These are phyloP conservation scores for Troides aeacus DNA, from an alignment of 2,888 invertebrate species.

Conservation along the genomic window DNA sequence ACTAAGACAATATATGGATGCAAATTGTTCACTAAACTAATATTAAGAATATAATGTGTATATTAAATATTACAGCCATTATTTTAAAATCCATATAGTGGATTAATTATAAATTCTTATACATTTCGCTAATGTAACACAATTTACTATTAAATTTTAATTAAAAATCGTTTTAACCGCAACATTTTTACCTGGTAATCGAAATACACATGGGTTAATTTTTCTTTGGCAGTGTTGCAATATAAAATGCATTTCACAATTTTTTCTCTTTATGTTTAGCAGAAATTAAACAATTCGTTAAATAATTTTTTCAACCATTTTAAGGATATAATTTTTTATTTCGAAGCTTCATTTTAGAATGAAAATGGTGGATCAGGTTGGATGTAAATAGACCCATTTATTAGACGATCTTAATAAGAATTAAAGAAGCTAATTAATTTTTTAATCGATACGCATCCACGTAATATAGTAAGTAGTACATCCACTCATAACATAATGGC, in stretches of 20 bases:
- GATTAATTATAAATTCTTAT: background rate
- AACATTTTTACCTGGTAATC: background rate
- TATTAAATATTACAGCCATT: conserved; percentile 1
- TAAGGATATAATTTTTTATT: background rate
- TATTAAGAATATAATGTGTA: background rate
- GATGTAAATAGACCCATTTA: too few relatives aligned
- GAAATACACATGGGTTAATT: background rate
- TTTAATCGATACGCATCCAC: too few relatives aligned
- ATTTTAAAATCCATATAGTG: background rate
- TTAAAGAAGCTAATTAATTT: too few relatives aligned
- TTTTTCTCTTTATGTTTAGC: background rate
- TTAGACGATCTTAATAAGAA: too few relatives aligned
- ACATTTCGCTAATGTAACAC: background rate
- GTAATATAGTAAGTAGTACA: too few relatives aligned
- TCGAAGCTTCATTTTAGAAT: background rate
- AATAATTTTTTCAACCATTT: background rate
- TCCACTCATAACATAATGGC: too few relatives aligned
- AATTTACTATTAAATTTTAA: background rate
- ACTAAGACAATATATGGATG: background rate
- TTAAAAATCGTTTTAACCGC: background rate
- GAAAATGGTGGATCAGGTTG: too few relatives aligned
- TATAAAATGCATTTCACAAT: background rate
- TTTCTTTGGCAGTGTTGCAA: conserved; percentile 1
- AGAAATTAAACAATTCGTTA: background rate
- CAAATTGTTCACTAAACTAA: background rate